Base-by-base conservation (phyloP, 2,888 invertebrate species). In the Drosophila prolongata region DNA sequence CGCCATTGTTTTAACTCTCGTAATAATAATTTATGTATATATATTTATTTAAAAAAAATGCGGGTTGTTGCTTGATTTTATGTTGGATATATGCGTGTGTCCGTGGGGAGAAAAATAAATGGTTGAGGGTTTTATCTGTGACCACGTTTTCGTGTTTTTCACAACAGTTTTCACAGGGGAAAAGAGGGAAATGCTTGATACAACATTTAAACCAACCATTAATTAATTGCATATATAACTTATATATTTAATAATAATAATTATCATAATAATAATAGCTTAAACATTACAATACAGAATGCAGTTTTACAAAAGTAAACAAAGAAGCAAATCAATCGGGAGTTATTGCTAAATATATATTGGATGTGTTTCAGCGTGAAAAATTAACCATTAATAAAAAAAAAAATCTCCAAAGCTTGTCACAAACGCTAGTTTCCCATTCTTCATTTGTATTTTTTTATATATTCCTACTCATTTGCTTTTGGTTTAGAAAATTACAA, bases 231-330 rank as follows among this genome's bases (percentile, higher is more conserved):
- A 75, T 60, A 60, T 46, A 55, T 87, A 88, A 88, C 82, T 82
- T 82, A 88, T 82, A 88, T 88, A 81, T 81, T 87, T 87, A 81
- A 81, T 87, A 81, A 81, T 80, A 81, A 76, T 80, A 53, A 77
- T 69, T 64, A 78, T 79, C 42, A 72, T 72, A 72, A 86, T 86
- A 80, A 85, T 81, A 78, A 81, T 83, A 76, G 72, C 88, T 87
- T 82, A 82, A 62, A 69, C 44, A 73, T 66, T 82, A 86, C 65
- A 82, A 87, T 87, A 82, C 85, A 82, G 83, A 80, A 88, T 86
- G 87, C 82, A 82, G 83, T 81, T 85, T 56, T 74, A 74, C 86
- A 79, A 66, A 66, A 73, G 66, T 53, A 81, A 77, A 77, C 64
- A 60, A 34, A 54, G 62, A 49, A 62, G 52, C 65, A 55, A 64